phyloP scores from a whole-genome alignment of 2,113 vertebrate genomes.

The Phaethon lepturus region DNA sequence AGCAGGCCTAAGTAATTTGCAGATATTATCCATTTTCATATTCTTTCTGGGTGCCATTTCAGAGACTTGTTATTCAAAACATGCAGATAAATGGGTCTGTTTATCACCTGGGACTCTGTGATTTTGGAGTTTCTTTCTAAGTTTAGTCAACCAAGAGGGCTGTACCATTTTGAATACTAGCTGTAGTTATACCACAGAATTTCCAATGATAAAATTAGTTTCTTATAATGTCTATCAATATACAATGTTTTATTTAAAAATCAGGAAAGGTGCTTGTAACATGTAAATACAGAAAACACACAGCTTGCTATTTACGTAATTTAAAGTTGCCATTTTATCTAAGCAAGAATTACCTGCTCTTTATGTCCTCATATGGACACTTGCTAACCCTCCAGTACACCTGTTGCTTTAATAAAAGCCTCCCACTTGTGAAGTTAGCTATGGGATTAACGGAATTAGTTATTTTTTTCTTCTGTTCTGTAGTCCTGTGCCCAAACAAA shows the following conservation, averaged over 20 bases:
- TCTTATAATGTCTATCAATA: neutral
- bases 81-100: neutral
- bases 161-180: neutral
- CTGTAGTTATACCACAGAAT: neutral
- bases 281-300: neutral
- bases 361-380: neutral
- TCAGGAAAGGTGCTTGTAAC: neutral
- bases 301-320: neutral
- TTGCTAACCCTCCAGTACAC: neutral
- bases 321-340: neutral
- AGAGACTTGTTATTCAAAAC: neutral
- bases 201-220: neutral
- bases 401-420: conserved; percentile 13
- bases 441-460: neutral
- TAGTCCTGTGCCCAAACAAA: neutral
- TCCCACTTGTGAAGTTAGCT: neutral
- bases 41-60: neutral
- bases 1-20: neutral
- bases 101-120: neutral
- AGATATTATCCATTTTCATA: neutral
- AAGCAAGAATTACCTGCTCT: neutral
- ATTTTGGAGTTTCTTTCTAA: neutral
- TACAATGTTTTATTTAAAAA: neutral
- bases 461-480: neutral
- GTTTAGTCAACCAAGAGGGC: neutral